Evolutionary conservation across 2,113 vertebrate genomes (phyloP).

Genomic region (Otus sunia): DNA sequence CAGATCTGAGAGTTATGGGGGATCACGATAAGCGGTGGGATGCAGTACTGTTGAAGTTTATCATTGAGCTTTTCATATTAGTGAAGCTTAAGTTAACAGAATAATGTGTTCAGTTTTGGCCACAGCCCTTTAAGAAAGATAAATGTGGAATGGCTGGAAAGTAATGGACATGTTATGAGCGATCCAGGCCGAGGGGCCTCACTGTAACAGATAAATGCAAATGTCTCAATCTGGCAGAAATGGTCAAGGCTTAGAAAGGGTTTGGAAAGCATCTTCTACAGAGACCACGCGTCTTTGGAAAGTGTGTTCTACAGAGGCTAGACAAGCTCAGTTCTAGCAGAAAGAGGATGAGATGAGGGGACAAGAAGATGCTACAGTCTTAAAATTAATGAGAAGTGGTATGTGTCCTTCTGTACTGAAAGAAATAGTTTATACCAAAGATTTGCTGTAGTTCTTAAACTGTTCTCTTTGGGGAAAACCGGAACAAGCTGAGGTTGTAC

Average conservation of each 20-base stretch:
- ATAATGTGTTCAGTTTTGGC: background rate
- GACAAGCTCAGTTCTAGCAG: background rate
- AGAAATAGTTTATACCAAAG: background rate
- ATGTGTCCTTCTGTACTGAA: background rate
- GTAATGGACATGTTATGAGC: too few species aligned
- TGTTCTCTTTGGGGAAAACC: background rate
- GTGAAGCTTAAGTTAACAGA: background rate
- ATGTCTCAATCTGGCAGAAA: background rate
- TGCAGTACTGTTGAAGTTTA: background rate
- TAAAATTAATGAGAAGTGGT: background rate
- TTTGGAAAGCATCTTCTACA: background rate
- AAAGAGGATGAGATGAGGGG: background rate
- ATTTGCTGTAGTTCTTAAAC: background rate
- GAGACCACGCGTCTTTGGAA: background rate
- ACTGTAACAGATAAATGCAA: background rate
- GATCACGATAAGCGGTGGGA: background rate
- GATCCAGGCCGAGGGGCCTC: too few species aligned
- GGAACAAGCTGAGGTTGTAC: background rate
- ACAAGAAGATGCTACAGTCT: background rate
- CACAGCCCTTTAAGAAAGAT: background rate
- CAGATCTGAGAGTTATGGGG: background rate
- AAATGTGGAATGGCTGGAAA: too few species aligned
- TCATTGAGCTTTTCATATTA: accelerated
- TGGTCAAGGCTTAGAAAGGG: background rate
- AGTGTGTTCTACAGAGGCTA: background rate